Conservation (phyloP, 53 echinoderm and acorn worm genomes). For the Actinopyga echinites region DNA sequence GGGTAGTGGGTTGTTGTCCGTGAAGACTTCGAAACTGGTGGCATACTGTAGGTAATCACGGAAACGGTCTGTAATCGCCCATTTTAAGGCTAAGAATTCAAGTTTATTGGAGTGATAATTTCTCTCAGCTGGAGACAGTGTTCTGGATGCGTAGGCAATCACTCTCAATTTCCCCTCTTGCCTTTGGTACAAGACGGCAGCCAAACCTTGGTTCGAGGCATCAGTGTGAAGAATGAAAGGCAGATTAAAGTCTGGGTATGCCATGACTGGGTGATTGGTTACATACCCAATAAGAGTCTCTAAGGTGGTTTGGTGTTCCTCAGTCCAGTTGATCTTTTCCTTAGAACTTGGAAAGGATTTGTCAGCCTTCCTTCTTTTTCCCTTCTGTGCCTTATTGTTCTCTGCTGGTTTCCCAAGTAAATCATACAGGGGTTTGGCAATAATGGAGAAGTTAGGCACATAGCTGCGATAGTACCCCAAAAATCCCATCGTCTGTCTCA, state of each 20-base stretch:
- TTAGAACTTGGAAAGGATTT: constrained; percentile 11
- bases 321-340: constrained; percentile 33
- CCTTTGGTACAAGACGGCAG: constrained; percentile 65
- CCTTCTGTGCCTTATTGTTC: not conserved
- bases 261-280: constrained; percentile 48
- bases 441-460: constrained; percentile 26
- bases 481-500: constrained; percentile 52
- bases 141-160: constrained; percentile 54
- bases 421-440: constrained; percentile 53
- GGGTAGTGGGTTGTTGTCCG: constrained; percentile 68
- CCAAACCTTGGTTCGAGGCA: constrained; percentile 60
- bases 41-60: constrained; percentile 46
- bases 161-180: constrained; percentile 59
- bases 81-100: constrained; percentile 52
- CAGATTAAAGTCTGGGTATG: constrained; percentile 52
- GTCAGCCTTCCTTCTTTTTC: not conserved
- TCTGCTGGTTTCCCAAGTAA: not conserved
- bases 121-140: constrained; percentile 56
- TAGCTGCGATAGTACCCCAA: constrained; percentile 47
- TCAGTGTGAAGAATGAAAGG: constrained; percentile 70
- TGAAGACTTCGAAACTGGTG: constrained; percentile 14
- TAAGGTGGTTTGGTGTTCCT: constrained; percentile 37
- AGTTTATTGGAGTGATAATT: constrained; percentile 61
- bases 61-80: constrained; percentile 39
- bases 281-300: constrained; percentile 24